Base-by-base conservation (phyloP, 2,888 invertebrate genomes). In the Schizotus pectinicornis region DNA sequence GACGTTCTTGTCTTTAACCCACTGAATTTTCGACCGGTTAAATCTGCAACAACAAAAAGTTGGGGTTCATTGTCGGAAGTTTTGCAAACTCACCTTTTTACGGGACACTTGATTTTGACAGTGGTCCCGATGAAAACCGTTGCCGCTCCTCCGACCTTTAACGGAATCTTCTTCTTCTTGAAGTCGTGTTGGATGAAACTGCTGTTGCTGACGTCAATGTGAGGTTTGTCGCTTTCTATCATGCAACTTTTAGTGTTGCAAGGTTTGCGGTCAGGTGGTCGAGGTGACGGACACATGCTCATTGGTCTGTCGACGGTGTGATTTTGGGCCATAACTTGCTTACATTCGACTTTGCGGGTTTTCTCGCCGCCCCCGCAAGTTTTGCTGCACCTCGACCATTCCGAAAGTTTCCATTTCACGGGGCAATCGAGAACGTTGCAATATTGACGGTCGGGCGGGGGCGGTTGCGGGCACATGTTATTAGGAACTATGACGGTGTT, bases 371-470 rank as follows among this genome's bases (percentile, higher is more conserved):
- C 92, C 0, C 95, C 96, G 75, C 98, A 98, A n/a, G 92, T 86
- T 76, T 91, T 92, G 8, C 93, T 92, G 77, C 98, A 98, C 80
- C 93, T 91, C 13, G 91, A 88, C 96, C 96, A 97, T 46, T 92
- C 89, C 0, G 90, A 89, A 0, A 90, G 84, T 67, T 89, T 89
- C 98, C 97, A 98, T 62, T 89, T 83, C 0, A 95, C 90, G 0
- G 95, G 95, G 73, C 98, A 98, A 80, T 96, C 94, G 55, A 94
- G 84, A 0, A 94, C 91, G 77, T 95, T 95, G 82, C 98, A 98
- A 76, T 92, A 90, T 78, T 94, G 94, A 0, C 94, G 84, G 75
- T 94, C 93, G 0, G 90, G 88, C 0, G 97, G 96, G 0, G 91
- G 89, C 0, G 95, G 95, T 73, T 92, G 92, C 0, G 94, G 94